These are phyloP conservation scores for Silurus asotus DNA, from an alignment of 2,113 vertebrate species.

Conservation along the genomic window DNA sequence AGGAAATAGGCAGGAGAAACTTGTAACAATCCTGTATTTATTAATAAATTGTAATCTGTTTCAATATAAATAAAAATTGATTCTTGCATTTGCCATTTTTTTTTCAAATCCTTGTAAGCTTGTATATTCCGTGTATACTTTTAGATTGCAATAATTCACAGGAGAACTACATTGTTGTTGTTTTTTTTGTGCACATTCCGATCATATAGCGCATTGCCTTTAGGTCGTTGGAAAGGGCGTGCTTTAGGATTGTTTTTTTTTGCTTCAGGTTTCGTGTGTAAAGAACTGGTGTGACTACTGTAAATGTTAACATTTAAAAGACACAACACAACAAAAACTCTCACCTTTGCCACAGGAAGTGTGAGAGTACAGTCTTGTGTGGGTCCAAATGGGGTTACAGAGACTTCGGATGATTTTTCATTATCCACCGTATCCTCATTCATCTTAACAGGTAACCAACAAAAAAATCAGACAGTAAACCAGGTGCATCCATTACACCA, in stretches of 20 bases:
- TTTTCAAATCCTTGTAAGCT: too few species aligned
- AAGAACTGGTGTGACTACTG: background rate
- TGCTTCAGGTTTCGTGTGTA: background rate
- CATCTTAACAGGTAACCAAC: background rate
- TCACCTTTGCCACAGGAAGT: slow-evolving; percentile 19
- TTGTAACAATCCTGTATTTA: too few species aligned
- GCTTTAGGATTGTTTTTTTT: background rate
- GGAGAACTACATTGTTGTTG: too few species aligned
- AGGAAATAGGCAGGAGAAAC: too few species aligned
- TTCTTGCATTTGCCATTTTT: too few species aligned
- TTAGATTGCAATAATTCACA: too few species aligned
- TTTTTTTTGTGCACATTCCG: too few species aligned
- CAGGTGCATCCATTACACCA: background rate
- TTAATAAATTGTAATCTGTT: too few species aligned
- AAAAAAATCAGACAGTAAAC: background rate
- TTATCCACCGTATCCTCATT: background rate
- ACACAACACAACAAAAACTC: background rate
- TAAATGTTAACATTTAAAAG: background rate
- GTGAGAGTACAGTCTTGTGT: background rate
- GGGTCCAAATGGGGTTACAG: background rate
- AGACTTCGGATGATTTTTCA: background rate
- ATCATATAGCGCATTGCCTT: background rate
- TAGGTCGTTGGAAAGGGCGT: background rate
- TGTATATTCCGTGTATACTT: too few species aligned
- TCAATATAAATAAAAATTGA: too few species aligned